Conservation (phyloP, 2,113 vertebrate genomes). For the Engraulis encrasicolus region DNA sequence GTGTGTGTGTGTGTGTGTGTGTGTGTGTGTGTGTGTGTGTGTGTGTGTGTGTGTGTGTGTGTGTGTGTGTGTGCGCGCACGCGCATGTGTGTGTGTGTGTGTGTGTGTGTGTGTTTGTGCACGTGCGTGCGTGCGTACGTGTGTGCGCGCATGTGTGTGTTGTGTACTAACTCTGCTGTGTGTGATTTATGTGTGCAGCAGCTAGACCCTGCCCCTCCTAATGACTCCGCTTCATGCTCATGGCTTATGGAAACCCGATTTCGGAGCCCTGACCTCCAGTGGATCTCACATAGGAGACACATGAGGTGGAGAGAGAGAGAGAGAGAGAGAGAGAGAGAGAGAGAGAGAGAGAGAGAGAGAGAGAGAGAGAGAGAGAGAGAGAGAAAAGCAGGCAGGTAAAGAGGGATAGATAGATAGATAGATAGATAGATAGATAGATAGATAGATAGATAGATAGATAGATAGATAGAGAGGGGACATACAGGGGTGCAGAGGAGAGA, state of each 20-base stretch:
- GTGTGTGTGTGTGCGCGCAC: too few relatives aligned
- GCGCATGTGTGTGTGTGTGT: too few relatives aligned
- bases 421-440: too few relatives aligned
- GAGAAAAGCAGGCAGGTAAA: neutral
- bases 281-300: neutral
- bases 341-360: neutral
- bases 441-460: too few relatives aligned
- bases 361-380: neutral
- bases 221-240: slow-evolving; percentile 58
- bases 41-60: too few relatives aligned
- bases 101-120: too few relatives aligned
- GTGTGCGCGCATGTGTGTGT: too few relatives aligned
- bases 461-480: too few relatives aligned
- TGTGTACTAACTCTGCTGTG: slow-evolving; percentile 51
- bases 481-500: neutral
- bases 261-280: slow-evolving; percentile 33
- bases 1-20: too few relatives aligned
- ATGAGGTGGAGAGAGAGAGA: neutral
- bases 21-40: too few relatives aligned
- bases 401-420: too few relatives aligned
- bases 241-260: slow-evolving; percentile 47
- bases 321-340: neutral
- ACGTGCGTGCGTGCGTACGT: too few relatives aligned
- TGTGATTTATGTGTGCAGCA: slow-evolving; percentile 65
- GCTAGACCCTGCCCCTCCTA: slow-evolving; percentile 58